These are phyloP conservation scores for Pangasius macronema DNA, from an alignment of 2,797 vertebrate genomes.

Conservation along the genomic window DNA sequence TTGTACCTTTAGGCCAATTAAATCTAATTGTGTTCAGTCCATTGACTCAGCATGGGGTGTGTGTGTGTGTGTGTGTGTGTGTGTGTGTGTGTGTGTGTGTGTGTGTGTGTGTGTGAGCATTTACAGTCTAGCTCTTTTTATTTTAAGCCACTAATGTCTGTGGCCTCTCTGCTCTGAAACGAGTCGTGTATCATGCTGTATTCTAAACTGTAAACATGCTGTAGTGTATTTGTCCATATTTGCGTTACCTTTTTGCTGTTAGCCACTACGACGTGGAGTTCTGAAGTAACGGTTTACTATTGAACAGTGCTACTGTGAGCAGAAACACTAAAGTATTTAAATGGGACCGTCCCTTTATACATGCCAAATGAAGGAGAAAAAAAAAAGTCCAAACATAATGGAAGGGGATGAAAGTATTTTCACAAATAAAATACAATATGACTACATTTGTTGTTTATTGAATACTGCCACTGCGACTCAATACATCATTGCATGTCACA, in stretches of 20 bases:
- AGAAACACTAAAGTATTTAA: conserved; percentile 62
- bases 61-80: background rate
- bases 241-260: conserved; percentile 48
- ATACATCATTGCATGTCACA: conserved; percentile 59
- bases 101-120: background rate
- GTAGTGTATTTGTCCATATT: conserved; percentile 38
- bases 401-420: conserved; percentile 60
- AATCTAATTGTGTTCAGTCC: conserved; percentile 15
- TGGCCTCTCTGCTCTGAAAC: background rate
- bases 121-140: background rate
- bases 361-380: conserved; percentile 60
- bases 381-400: conserved; percentile 31
- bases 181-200: conserved; percentile 27
- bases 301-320: conserved; percentile 54
- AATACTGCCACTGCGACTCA: conserved; percentile 51
- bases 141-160: conserved; percentile 8
- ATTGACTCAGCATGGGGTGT: conserved; percentile 11
- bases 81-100: background rate
- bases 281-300: conserved; percentile 53
- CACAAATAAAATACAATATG: conserved; percentile 57
- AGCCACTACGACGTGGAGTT: conserved; percentile 44
- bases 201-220: conserved; percentile 17
- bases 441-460: conserved; percentile 63
- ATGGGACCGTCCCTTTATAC: conserved; percentile 56
- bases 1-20: conserved; percentile 27